These are phyloP conservation scores for Diarsia dahlii DNA, from an alignment of 2,888 invertebrate genomes.

Conservation along the genomic window DNA sequence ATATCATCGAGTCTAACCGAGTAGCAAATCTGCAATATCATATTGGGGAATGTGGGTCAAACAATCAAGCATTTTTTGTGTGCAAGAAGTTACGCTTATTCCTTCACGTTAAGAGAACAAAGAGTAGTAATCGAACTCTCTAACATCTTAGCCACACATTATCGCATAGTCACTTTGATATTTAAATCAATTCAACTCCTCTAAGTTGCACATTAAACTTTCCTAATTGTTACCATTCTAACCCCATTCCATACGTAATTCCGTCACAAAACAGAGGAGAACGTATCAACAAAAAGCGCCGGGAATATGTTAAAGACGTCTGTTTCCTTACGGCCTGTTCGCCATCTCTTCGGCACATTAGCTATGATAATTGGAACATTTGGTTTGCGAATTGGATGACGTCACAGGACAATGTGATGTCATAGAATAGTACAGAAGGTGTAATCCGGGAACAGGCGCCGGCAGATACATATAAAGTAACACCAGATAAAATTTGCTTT, in stretches of 20 bases:
- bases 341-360: constrained; percentile 83
- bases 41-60: neutral
- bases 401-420: constrained; percentile 72
- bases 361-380: constrained; percentile 89
- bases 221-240: constrained; percentile 51
- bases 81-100: neutral
- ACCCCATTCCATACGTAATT: constrained; percentile 57
- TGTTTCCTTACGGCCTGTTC: constrained; percentile 71
- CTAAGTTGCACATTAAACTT: constrained; percentile 29
- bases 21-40: neutral
- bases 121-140: neutral
- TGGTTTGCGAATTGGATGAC: constrained; percentile 85
- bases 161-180: neutral
- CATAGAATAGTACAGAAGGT: constrained; percentile 17
- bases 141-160: neutral
- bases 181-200: constrained; percentile 9
- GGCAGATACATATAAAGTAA: neutral
- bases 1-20: neutral
- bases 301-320: constrained; percentile 66
- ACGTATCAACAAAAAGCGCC: constrained; percentile 65
- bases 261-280: constrained; percentile 61
- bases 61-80: neutral
- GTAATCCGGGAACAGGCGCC: neutral
- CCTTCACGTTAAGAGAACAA: neutral
- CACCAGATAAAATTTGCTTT: neutral